A percentile compares a stretch with the other conserved stretches of the same genome.
Conservation (phyloP, 2,113 vertebrate genomes). For the Scomber colias region DNA sequence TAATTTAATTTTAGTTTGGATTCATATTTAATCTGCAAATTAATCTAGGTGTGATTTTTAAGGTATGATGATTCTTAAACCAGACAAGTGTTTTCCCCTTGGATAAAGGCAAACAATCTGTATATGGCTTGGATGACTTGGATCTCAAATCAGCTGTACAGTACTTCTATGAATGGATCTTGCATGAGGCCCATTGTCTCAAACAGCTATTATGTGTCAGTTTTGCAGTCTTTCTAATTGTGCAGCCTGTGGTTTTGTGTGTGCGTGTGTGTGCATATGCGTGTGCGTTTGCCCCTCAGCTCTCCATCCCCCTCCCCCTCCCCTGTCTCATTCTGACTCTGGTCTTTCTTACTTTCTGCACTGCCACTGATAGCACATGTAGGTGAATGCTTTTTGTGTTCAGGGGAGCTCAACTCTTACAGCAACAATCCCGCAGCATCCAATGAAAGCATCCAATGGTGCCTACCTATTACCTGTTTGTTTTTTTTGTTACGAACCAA, state of each 20-base stretch:
- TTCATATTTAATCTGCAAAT: no score
- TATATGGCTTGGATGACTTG: no score
- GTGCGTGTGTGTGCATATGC: slow-evolving; percentile 13
- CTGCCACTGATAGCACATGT: slow-evolving; percentile 76
- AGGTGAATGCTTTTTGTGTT: slow-evolving; percentile 80
- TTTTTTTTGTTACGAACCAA: slow-evolving; percentile 12
- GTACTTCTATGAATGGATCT: no score
- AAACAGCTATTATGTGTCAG: not conserved
- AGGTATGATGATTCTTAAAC: no score
- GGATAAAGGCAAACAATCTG: no score
- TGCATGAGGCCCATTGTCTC: not conserved
- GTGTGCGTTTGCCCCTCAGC: slow-evolving; percentile 31
- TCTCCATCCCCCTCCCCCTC: slow-evolving; percentile 20
- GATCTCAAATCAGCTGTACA: no score
- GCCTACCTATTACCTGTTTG: not conserved
- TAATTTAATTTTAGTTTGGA: no score
- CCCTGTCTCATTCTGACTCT: slow-evolving; percentile 66
- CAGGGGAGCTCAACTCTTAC: slow-evolving; percentile 84
- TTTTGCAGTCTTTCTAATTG: slow-evolving; percentile 15
- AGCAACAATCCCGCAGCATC: slow-evolving; percentile 40
- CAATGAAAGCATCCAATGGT: slow-evolving; percentile 26
- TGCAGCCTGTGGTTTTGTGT: slow-evolving; percentile 7
- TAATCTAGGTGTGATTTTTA: no score
- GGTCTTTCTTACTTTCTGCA: slow-evolving; percentile 67
- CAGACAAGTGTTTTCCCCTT: no score